phyloP scores from a whole-genome alignment of 2,888 invertebrate species.

The Megalurothrips usitatus region DNA sequence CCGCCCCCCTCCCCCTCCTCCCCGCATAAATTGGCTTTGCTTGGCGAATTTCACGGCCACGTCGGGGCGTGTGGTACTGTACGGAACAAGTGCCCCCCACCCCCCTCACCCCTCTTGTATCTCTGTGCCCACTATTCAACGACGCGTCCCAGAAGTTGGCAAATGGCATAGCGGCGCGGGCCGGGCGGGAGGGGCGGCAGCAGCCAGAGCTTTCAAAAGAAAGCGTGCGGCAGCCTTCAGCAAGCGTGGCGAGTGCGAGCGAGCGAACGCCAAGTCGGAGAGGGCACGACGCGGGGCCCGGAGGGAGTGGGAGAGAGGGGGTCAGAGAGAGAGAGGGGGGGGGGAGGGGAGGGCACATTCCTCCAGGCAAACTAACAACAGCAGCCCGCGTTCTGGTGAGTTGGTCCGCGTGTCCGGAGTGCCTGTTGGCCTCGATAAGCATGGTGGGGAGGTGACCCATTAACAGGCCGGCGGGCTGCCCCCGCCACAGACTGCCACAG shows the following conservation, averaged over 20 bases:
- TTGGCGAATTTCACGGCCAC: conserved; percentile 11
- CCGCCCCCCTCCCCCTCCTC: background rate
- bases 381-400: background rate
- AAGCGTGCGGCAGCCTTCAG: too few species aligned
- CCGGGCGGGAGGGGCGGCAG: background rate
- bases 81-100: background rate
- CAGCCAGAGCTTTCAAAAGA: background rate
- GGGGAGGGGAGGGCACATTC: background rate
- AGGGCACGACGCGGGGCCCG: too few species aligned
- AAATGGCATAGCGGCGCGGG: background rate
- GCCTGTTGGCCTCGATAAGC: background rate
- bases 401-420: background rate
- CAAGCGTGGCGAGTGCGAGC: too few species aligned
- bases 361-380: background rate
- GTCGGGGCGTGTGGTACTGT: background rate
- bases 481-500: background rate
- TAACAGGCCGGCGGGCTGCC: background rate
- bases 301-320: too few species aligned
- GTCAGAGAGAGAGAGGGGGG: too few species aligned
- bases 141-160: background rate
- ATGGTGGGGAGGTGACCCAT: conserved; percentile 6
- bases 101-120: background rate
- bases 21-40: conserved; percentile 19
- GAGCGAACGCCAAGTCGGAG: too few species aligned
- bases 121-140: background rate